Conservation (phyloP, 64 coral and sea anemone species). For the Dendrophyllia cribrosa region DNA sequence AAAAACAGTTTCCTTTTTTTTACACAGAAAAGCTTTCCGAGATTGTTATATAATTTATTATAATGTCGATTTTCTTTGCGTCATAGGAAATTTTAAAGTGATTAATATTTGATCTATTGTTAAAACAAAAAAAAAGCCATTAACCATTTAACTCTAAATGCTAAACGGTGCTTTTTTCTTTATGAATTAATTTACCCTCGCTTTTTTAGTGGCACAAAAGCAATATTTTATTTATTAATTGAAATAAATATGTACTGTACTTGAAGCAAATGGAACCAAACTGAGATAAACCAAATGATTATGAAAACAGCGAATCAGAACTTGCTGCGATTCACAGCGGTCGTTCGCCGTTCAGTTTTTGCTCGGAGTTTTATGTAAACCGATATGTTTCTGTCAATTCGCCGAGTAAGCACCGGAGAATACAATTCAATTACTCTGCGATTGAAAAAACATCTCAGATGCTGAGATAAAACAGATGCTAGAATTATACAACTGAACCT, state of each 20-base stretch:
- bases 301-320: constrained; percentile 10
- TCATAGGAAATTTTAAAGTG: background rate
- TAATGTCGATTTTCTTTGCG: background rate
- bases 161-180: background rate
- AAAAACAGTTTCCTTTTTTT: too few species aligned
- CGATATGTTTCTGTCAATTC: too few species aligned
- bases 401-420: too few species aligned
- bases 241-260: background rate
- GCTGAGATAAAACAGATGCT: too few species aligned
- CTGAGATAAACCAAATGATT: background rate
- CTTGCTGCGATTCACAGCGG: background rate
- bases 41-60: too few species aligned
- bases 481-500: too few species aligned
- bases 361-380: too few species aligned
- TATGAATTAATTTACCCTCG: background rate
- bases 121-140: background rate
- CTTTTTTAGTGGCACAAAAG: background rate
- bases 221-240: background rate
- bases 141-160: background rate
- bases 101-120: constrained; percentile 3
- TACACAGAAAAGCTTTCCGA: too few species aligned
- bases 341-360: too few species aligned
- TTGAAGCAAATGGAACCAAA: background rate
- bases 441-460: too few species aligned
- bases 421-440: too few species aligned